These are phyloP conservation scores for Sycophila texana DNA, from an alignment of 2,888 invertebrate species.

Conservation along the genomic window DNA sequence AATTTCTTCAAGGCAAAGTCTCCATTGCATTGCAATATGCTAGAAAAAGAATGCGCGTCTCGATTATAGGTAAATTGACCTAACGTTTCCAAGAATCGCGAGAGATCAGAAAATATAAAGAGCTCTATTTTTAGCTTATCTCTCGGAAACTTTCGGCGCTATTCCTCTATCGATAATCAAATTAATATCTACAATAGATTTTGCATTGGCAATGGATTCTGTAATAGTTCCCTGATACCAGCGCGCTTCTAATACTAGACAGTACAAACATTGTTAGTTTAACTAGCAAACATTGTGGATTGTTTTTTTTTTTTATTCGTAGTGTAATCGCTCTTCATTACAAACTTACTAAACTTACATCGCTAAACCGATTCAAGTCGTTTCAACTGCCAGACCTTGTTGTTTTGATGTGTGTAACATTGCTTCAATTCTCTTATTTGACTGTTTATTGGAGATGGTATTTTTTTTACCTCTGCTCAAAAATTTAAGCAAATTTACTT, in stretches of 20 bases:
- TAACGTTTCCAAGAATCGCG: constrained; percentile 34
- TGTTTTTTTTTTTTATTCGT: constrained; percentile 60
- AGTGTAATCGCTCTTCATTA: constrained; percentile 65
- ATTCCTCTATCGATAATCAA: constrained; percentile 43
- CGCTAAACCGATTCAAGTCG: constrained; percentile 62
- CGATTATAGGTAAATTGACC: constrained; percentile 40
- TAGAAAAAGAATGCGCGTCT: constrained; percentile 45
- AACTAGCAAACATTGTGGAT: constrained; percentile 71
- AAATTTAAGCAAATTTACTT: constrained; percentile 67
- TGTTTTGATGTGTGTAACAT: constrained; percentile 58
- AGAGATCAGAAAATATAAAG: constrained; percentile 46
- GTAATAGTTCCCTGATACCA: constrained; percentile 72
- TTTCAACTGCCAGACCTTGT: constrained; percentile 46
- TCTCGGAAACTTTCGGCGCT: constrained; percentile 33
- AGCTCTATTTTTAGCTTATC: constrained; percentile 24
- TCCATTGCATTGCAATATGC: constrained; percentile 38
- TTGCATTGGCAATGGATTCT: constrained; percentile 50
- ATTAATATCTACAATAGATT: constrained; percentile 51
- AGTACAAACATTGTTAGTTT: constrained; percentile 73
- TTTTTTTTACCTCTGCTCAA: constrained; percentile 64
- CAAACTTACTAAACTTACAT: constrained; percentile 68
- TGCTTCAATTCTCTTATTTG: constrained; percentile 57
- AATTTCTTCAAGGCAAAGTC: constrained; percentile 44
- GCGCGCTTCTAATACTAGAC: constrained; percentile 69
- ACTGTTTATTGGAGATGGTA: constrained; percentile 62